A percentile compares a stretch with the other conserved stretches of the same genome.
phyloP scores from a whole-genome alignment of 2,113 vertebrate genomes.

The Podilymbus podiceps region DNA sequence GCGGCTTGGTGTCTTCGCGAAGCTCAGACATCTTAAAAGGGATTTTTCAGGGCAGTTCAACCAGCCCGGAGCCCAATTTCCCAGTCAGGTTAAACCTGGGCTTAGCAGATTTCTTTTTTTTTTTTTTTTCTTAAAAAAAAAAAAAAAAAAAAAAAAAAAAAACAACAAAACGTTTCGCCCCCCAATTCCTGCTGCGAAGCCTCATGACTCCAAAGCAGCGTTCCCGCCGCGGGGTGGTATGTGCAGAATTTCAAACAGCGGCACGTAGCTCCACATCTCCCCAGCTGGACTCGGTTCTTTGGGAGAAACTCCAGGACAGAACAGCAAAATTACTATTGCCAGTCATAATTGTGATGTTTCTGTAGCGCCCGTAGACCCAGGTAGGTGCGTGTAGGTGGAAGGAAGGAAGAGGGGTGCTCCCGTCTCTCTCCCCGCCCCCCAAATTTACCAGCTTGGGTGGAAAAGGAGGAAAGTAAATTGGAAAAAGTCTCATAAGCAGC shows the following conservation, averaged over 20 bases:
- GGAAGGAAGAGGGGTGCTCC: background rate
- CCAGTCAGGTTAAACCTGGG: background rate
- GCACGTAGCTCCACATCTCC: background rate
- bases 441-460: background rate
- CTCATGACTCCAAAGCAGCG: background rate
- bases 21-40: background rate
- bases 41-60: background rate
- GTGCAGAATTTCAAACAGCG: background rate
- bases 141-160: background rate
- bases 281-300: too few species aligned
- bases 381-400: background rate
- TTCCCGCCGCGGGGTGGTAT: background rate
- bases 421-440: background rate
- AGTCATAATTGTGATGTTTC: fast-evolving
- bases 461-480: background rate
- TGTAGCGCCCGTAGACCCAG: background rate
- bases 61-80: background rate
- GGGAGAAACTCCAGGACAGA: background rate
- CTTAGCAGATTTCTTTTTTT: background rate
- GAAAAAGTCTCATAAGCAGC: background rate
- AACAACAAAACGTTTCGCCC: background rate
- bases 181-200: background rate
- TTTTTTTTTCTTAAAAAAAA: too few species aligned
- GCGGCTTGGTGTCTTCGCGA: background rate
- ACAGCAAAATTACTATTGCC: background rate